Percentiles rank a stretch among this genome's conserved stretches.
phyloP scores from a whole-genome alignment of 1,140 invertebrate species.

The Atopsyche davidsoni region DNA sequence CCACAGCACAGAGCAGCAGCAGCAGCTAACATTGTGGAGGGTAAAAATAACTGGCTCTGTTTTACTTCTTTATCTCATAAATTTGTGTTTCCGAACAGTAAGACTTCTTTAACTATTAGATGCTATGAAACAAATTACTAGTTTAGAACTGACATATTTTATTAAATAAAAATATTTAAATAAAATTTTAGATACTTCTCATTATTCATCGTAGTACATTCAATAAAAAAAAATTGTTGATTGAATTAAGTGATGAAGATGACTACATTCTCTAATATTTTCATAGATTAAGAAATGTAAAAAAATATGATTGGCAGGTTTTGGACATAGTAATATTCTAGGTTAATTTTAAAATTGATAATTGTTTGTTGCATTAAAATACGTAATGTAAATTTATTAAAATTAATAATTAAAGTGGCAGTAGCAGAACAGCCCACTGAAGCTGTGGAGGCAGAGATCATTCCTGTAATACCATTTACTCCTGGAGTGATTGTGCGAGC shows the following conservation, averaged over 20 bases:
- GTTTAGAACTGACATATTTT: neutral
- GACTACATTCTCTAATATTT: neutral
- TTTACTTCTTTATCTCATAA: slow-evolving; percentile 5
- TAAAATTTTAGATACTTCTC: neutral
- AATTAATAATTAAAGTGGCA: neutral
- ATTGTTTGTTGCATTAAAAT: neutral
- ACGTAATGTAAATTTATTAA: too few relatives aligned
- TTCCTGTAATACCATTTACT: slow-evolving; percentile 26
- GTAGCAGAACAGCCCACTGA: neutral
- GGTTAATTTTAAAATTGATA: neutral
- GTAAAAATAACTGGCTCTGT: slow-evolving; percentile 32
- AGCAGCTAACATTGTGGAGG: too few relatives aligned
- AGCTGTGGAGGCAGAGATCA: neutral
- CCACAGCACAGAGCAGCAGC: slow-evolving; percentile 26
- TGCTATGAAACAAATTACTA: neutral
- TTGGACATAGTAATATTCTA: neutral
- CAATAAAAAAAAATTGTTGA: neutral
- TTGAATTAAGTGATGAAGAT: neutral
- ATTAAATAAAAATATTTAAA: neutral
- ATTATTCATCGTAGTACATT: neutral
- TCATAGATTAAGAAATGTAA: neutral
- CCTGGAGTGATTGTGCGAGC: slow-evolving; percentile 61
- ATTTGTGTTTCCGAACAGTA: neutral
- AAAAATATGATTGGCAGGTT: too few relatives aligned
- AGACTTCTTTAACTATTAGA: neutral